phyloP scores from a whole-genome alignment of 2,113 vertebrate species.

The Nothobranchius kuhntae region DNA sequence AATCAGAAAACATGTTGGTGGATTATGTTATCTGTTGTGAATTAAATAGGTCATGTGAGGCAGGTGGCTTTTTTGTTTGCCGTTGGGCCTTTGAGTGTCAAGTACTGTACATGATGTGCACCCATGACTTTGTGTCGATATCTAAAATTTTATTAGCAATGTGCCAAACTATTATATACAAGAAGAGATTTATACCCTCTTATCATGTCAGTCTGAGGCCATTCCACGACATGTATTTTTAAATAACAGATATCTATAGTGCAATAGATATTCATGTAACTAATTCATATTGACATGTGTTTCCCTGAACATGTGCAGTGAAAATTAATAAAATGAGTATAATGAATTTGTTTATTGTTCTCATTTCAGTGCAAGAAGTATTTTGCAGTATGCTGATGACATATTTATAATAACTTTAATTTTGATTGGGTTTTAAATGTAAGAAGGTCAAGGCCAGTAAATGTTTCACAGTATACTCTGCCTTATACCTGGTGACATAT shows the following conservation, averaged over 20 bases:
- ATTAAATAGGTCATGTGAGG: conserved; percentile 24
- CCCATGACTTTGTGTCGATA: conserved; percentile 65
- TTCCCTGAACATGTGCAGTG: conserved; percentile 74
- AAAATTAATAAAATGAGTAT: conserved; percentile 76
- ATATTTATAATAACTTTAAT: not conserved
- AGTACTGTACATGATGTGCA: conserved; percentile 67
- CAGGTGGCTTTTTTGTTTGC: conserved; percentile 48
- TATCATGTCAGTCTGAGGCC: conserved; percentile 57
- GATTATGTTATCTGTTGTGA: conserved; percentile 34
- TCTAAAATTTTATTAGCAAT: conserved; percentile 63
- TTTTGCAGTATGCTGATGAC: not conserved
- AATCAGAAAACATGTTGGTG: conserved; percentile 37
- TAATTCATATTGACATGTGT: conserved; percentile 72
- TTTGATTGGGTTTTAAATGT: too few relatives aligned
- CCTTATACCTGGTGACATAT: not conserved
- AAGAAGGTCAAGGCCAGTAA: too few relatives aligned
- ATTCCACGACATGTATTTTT: conserved; percentile 74
- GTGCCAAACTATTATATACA: conserved; percentile 59
- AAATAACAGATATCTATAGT: conserved; percentile 72
- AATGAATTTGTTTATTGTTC: conserved; percentile 29
- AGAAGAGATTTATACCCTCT: conserved; percentile 60
- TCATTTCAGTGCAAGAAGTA: conserved; percentile 6
- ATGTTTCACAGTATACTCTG: too few relatives aligned
- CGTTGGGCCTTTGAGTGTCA: conserved; percentile 64
- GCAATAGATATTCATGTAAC: conserved; percentile 75